Evolutionary conservation across 2,113 vertebrate species (phyloP), one percentile per base, ranked within the genome.

Genomic region (Stictonetta naevosa): DNA sequence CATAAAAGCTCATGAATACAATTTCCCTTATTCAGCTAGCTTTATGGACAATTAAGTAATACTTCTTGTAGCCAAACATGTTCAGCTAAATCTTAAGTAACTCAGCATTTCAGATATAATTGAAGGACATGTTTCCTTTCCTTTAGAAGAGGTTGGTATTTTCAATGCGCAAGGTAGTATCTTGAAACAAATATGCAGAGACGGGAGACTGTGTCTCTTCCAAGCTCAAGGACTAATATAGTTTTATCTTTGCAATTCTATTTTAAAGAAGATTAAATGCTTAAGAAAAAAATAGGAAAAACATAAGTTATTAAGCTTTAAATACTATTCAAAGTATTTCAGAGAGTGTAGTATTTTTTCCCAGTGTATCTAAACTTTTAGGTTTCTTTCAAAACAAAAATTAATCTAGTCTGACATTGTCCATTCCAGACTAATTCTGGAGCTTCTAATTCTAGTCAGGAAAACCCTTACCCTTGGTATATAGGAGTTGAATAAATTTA

Each of bases 271-370:
- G n/a, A 74, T 62, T 78, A 91, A 96, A 86, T 66, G 13, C 38
- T 80, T 79, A 78, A 48, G 4, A 3, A 13, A 17, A 4, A 15
- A 10, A 29, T 13, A 31, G 16, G 52, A 83, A 52, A 53, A n/a
- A 11, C 22, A n/a, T 59, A 50, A 46, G 2, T 60, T 15, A 66
- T 38, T 69, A 84, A 83, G 44, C 26, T 93, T 80, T 84, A 73
- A 92, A 64, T 4, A 86, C 9, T 6, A 56, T 25, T 15, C 59
- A 29, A 88, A 78, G 11, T 56, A 29, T 33, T 66, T 62, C 33
- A 42, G 22, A 0, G 0, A 59, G 26, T 23, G 3, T 36, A 59
- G 4, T 58, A 6, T 29, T 44, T 31, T 46, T 2, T 18, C 25
- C 38, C 21, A 28, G 6, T 67, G 31, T 55, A 94, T 75, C 69